Evolutionary conservation across 2,113 vertebrate species (phyloP).

Genomic region (Colius striatus): DNA sequence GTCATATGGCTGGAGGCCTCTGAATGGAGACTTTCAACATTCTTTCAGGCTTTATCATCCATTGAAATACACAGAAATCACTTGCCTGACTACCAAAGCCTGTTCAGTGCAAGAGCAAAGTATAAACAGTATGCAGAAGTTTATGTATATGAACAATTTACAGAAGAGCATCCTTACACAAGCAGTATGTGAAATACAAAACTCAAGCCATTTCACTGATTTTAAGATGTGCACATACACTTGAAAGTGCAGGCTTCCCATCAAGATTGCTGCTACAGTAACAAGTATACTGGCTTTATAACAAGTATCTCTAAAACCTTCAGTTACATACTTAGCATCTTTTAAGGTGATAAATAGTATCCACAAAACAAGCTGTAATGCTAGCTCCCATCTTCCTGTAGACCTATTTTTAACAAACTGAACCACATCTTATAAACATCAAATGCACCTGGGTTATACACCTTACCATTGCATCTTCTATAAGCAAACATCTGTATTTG

Average conservation of each 20-base stretch:
- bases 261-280: neutral
- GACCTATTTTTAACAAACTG: neutral
- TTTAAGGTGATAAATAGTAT: neutral
- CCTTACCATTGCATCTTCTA: constrained; percentile 95
- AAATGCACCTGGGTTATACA: neutral
- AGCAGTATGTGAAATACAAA: neutral
- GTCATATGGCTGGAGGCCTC: neutral
- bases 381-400: neutral
- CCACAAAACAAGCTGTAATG: neutral
- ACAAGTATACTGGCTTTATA: neutral
- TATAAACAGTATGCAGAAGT: neutral
- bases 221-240: neutral
- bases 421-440: neutral
- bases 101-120: neutral
- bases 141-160: neutral
- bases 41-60: neutral
- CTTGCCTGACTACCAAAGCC: neutral
- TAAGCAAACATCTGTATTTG: constrained; percentile 94
- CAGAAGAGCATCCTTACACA: neutral
- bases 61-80: neutral
- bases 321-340: neutral
- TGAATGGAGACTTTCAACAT: neutral
- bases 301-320: neutral
- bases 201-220: neutral
- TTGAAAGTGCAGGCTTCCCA: neutral